These are phyloP conservation scores for Aphelinus atriplicis DNA, from an alignment of 1,140 invertebrate species.

Conservation along the genomic window DNA sequence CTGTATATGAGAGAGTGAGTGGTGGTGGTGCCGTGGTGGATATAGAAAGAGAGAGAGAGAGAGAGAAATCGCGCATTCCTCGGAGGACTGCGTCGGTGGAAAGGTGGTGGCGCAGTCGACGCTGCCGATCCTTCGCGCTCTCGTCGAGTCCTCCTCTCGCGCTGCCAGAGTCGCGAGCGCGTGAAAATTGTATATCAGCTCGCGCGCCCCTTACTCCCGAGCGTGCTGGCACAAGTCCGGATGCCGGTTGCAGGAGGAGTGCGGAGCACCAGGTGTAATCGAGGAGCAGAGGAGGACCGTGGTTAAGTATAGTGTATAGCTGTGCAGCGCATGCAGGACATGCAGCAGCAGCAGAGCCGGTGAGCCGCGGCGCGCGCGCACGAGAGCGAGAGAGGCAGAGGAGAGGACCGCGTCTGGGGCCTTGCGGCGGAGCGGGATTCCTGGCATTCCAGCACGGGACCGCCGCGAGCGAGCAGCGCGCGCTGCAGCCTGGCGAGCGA, in stretches of 20 bases:
- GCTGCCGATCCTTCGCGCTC: not conserved
- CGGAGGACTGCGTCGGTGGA: conserved; percentile 24
- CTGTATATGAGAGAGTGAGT: not conserved
- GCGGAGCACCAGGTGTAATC: too few relatives aligned
- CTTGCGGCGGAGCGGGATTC: conserved; percentile 47
- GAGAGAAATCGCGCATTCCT: conserved; percentile 33
- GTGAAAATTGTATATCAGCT: too few relatives aligned
- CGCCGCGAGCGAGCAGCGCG: too few relatives aligned
- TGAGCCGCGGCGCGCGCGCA: not conserved
- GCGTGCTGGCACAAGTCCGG: too few relatives aligned
- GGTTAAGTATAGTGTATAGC: too few relatives aligned
- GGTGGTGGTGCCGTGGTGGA: not conserved
- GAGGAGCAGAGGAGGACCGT: too few relatives aligned
- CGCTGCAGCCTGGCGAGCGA: not conserved
- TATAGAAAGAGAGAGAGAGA: not conserved
- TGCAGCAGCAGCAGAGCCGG: not conserved
- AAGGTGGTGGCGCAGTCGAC: conserved; percentile 27
- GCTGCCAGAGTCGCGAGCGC: not conserved
- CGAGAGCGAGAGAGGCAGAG: conserved; percentile 6
- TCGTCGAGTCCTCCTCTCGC: not conserved
- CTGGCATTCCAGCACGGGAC: conserved; percentile 50
- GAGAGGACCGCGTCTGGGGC: not conserved
- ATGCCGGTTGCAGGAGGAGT: too few relatives aligned
- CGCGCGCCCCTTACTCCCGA: too few relatives aligned
- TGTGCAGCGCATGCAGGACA: too few relatives aligned